Evolutionary conservation across 2,113 vertebrate species (phyloP), one percentile per base, ranked within the genome.

Genomic region (Corythoichthys haematopterus): DNA sequence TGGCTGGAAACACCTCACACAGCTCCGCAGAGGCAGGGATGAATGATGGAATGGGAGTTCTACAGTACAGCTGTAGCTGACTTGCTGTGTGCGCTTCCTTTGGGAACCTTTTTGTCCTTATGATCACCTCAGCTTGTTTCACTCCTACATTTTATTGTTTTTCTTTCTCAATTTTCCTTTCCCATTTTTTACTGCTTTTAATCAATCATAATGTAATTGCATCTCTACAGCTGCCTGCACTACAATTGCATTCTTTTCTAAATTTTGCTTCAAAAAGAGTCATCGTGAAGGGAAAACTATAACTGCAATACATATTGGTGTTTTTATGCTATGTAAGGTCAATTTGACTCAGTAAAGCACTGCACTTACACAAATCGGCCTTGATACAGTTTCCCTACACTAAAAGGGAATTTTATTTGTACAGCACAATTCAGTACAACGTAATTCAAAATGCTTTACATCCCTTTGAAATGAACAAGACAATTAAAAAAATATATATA

Each of bases 11-110:
- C 73, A 72, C 80, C 70, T 77, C 47, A 67, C 48, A 14, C 64
- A 8, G 47, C 77, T 69, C 63, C 10, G 37, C 69, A 45, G 58
- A 63, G 76, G 11, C 3, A 4, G 38, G 64, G 72, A 72, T 85
- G 77, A 87, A 69, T 84, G 85, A 85, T 83, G 78, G 75, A 65
- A 70, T 40, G 68, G 78, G 80, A 73, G 60, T 66, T 14, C 38
- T 74, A 45, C 69, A 50, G 72, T 43, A 43, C 40, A 43, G 40
- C 40, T 43, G 40, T 33, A 12, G 55, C 66, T 9, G 20, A 38
- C 48, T 69, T 45, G 28, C 51, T 12, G 20, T 56, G 20, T 53
- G 63, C 66, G 64, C 55, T n/a, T 72, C 47, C 38, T 45, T 35
- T 43, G 52, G 47, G 20, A 69, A 65, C 11, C 59, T 1, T 52